Evolutionary conservation across 2,113 vertebrate species (phyloP), one percentile per base, ranked within the genome.

Genomic region (Paradoxurus hermaphroditus): DNA sequence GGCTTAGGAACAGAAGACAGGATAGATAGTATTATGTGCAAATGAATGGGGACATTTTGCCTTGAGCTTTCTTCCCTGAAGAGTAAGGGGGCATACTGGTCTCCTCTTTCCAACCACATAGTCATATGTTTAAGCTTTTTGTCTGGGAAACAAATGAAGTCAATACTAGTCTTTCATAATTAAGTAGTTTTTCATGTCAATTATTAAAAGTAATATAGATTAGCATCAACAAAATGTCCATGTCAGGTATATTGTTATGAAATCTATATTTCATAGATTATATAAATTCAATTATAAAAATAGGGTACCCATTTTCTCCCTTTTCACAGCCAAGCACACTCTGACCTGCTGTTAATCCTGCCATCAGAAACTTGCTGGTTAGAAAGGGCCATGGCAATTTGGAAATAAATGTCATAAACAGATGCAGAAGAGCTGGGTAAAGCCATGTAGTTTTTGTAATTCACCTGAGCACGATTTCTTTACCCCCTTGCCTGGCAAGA

Each of bases 251-350:
- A 46, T 46, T 93, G 25, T 87, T 83, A 27, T 49, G 1, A 79
- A 95, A 63, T n/a, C 65, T 92, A 4, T 90, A 7, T 86, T 79
- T 92, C n/a, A n/a, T n/a, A n/a, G n/a, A n/a, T n/a, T n/a, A n/a
- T n/a, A n/a, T n/a, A n/a, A n/a, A n/a, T n/a, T n/a, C n/a, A 63
- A 73, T 85, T 41, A 27, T 19, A 70, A 34, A 78, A 81, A 36
- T 18, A 68, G 2, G 4, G 59, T 3, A 65, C 12, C 10, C 14
- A 27, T 65, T 82, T 91, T 72, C 23, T 53, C 2, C 6, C 7
- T 86, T 91, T 90, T 59, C 51, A 49, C 3, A 36, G 21, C 3
- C 51, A 90, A 65, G 25, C 11, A 34, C 23, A n/a, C 7, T 34
- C 12, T 83, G 67, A 86, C 11, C 10, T 82, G 16, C 7, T 75